Percentiles rank a stretch among this genome's conserved stretches.
These are phyloP conservation scores for Tachystola acroxantha DNA, from an alignment of 2,888 invertebrate species.

Conservation along the genomic window DNA sequence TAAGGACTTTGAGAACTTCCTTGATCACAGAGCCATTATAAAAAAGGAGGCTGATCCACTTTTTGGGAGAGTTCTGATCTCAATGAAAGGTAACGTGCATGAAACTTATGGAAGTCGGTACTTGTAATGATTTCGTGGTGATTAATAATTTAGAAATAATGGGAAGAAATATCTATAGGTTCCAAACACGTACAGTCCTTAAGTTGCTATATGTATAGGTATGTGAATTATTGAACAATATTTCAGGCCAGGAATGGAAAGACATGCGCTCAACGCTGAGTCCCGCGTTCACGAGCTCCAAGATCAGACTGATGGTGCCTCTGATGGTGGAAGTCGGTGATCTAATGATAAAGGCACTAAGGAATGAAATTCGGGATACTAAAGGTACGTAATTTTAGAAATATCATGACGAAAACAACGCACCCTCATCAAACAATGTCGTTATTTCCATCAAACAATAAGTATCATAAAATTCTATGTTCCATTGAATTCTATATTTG, in stretches of 20 bases:
- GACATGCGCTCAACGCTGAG: conserved; percentile 63
- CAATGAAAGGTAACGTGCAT: conserved; percentile 59
- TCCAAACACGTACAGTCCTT: too few species aligned
- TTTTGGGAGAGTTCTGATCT: conserved; percentile 66
- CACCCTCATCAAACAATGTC: too few species aligned
- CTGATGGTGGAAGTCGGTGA: conserved; percentile 58
- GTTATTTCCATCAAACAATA: too few species aligned
- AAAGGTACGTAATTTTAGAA: not conserved
- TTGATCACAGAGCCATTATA: conserved; percentile 58
- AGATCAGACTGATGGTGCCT: conserved; percentile 61
- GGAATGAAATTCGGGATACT: conserved; percentile 24
- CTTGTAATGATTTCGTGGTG: too few species aligned
- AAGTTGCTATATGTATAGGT: too few species aligned
- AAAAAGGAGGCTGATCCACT: conserved; percentile 56
- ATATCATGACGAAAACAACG: too few species aligned
- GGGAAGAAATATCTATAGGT: too few species aligned
- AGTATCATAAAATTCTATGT: too few species aligned
- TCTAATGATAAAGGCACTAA: conserved; percentile 42
- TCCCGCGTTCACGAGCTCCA: conserved; percentile 72
- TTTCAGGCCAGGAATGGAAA: conserved; percentile 54
- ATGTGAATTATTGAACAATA: too few species aligned
- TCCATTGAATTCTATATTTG: too few species aligned
- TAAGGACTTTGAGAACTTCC: conserved; percentile 75
- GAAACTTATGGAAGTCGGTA: too few species aligned
- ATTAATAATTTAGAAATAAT: too few species aligned